Evolutionary conservation across 1,140 invertebrate species (phyloP).

Genomic region (Globodera ellingtonae): DNA sequence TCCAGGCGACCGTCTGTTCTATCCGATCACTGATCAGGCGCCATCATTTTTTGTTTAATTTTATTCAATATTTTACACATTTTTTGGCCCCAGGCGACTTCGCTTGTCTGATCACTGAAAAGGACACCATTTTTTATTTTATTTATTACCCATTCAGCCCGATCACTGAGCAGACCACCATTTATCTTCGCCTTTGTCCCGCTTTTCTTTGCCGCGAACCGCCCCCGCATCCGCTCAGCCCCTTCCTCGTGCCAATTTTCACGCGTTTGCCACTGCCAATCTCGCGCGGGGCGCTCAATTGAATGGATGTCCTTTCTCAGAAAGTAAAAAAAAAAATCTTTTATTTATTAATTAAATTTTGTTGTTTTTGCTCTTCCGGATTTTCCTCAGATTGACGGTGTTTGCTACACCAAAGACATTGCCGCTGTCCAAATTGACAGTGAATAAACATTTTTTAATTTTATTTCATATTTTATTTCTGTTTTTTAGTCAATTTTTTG

Average conservation of each 20-base stretch:
- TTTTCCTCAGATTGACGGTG: slow-evolving; percentile 61
- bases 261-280: slow-evolving; percentile 56
- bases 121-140: no score
- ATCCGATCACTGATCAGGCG: no score
- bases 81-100: no score
- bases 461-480: no score
- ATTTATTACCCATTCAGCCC: no score
- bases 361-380: slow-evolving; percentile 40
- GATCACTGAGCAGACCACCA: slow-evolving; percentile 52
- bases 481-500: no score
- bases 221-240: slow-evolving; percentile 41
- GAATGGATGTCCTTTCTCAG: slow-evolving; percentile 63
- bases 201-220: slow-evolving; percentile 53
- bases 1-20: no score
- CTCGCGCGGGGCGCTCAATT: slow-evolving; percentile 39
- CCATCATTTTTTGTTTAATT: no score
- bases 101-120: no score
- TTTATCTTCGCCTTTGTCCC: slow-evolving; percentile 61
- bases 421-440: slow-evolving; percentile 54
- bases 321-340: slow-evolving; percentile 55
- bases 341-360: no score
- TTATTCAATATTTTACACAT: no score
- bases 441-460: slow-evolving; percentile 13
- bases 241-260: slow-evolving; percentile 63
- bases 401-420: slow-evolving; percentile 58